Evolutionary conservation across 2,797 vertebrate species (phyloP).

Genomic region (Glossophaga mutica): DNA sequence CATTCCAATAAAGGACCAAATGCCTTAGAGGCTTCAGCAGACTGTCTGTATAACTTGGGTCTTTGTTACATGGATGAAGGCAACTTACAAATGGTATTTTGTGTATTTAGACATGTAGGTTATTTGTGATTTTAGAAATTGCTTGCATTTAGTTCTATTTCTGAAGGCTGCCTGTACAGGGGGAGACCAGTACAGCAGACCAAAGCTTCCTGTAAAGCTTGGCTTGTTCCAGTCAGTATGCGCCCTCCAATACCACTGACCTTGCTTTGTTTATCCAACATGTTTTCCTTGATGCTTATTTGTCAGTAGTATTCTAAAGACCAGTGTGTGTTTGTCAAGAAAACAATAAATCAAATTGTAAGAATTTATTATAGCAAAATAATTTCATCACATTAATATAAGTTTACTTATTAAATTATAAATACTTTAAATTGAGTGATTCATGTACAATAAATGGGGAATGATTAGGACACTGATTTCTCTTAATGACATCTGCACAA

Average conservation of each 20-base stretch:
- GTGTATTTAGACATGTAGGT: neutral
- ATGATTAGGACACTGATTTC: neutral
- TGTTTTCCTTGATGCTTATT: neutral
- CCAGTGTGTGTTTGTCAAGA: neutral
- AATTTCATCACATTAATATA: neutral
- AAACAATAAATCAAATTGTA: constrained; percentile 26
- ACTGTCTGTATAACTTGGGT: constrained; percentile 82
- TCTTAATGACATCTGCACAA: neutral
- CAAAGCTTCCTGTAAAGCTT: neutral
- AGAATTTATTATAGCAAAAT: constrained; percentile 37
- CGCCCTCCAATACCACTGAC: neutral
- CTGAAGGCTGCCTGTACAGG: neutral
- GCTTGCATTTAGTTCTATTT: constrained; percentile 13
- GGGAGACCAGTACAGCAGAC: neutral
- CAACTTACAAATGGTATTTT: constrained; percentile 77
- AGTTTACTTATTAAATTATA: neutral
- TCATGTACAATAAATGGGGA: neutral
- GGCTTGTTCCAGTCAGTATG: neutral
- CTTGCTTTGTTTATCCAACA: neutral
- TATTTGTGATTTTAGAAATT: constrained; percentile 45
- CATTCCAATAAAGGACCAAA: constrained; percentile 46
- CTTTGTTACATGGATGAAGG: constrained; percentile 82
- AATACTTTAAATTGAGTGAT: neutral
- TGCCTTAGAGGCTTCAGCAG: constrained; percentile 67
- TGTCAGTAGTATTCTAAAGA: neutral